Evolutionary conservation across 2,797 vertebrate genomes (phyloP).

Genomic region (Sphenopsis melanotis): DNA sequence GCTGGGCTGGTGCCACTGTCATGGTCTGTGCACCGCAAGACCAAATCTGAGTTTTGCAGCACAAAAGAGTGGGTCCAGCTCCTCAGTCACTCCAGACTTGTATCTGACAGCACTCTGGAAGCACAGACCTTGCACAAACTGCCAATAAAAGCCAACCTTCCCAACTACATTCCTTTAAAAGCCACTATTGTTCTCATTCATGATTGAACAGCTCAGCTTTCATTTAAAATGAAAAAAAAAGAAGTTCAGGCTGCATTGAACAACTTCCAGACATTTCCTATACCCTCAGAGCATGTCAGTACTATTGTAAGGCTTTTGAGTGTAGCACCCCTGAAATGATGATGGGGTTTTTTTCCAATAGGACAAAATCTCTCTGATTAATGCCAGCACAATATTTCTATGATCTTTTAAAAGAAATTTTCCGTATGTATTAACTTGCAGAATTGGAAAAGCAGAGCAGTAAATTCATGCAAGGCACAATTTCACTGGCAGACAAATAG

Average conservation of each 20-base stretch:
- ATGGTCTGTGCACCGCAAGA: not conserved
- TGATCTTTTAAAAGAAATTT: not conserved
- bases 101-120: slow-evolving; percentile 46
- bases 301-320: not conserved
- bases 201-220: slow-evolving; percentile 38
- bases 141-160: slow-evolving; percentile 60
- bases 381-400: not conserved
- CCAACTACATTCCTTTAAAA: slow-evolving; percentile 50
- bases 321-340: not conserved
- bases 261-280: slow-evolving; percentile 47
- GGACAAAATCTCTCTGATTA: not conserved
- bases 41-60: slow-evolving; percentile 4
- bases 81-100: slow-evolving; percentile 44
- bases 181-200: slow-evolving; percentile 67
- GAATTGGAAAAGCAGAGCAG: not conserved
- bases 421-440: not conserved
- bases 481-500: not conserved
- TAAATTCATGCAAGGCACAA: not conserved
- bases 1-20: slow-evolving; percentile 43
- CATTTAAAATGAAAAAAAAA: not conserved
- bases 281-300: not conserved
- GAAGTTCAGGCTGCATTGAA: not conserved
- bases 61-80: not conserved
- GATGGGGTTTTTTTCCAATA: not conserved
- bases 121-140: slow-evolving; percentile 22